These are phyloP conservation scores for Amblyjoppa fuscipennis DNA, from an alignment of 2,888 invertebrate genomes.

Conservation along the genomic window DNA sequence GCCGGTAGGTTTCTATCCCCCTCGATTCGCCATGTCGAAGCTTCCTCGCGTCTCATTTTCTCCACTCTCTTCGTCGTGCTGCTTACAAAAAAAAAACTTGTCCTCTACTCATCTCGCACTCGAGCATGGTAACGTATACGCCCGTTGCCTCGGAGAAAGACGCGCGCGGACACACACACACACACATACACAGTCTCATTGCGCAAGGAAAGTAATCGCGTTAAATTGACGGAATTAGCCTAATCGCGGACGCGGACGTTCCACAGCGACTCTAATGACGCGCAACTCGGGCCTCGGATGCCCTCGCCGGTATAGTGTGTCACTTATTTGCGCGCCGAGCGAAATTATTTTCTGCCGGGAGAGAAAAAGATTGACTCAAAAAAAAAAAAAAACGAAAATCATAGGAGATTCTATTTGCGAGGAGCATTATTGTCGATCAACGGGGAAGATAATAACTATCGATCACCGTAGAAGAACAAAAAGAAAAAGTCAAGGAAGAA, in stretches of 20 bases:
- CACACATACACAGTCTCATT: conserved; percentile 35
- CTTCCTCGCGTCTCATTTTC: conserved; percentile 62
- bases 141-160: conserved; percentile 41
- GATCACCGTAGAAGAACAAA: background rate
- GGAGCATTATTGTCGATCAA: conserved; percentile 28
- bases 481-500: background rate
- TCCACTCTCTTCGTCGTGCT: conserved; percentile 26
- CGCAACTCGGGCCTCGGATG: conserved; percentile 43
- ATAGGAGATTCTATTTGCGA: background rate
- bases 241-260: conserved; percentile 58
- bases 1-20: conserved; percentile 29
- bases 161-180: background rate
- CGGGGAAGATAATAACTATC: conserved; percentile 25
- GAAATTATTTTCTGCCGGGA: conserved; percentile 50
- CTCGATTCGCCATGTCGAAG: conserved; percentile 37
- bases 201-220: conserved; percentile 63
- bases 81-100: background rate
- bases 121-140: conserved; percentile 7
- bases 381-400: conserved; percentile 33
- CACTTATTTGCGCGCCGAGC: conserved; percentile 51
- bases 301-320: conserved; percentile 44
- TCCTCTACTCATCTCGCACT: background rate
- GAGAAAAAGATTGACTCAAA: background rate
- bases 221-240: conserved; percentile 67
- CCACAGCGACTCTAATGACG: conserved; percentile 52